Base-by-base conservation (phyloP, 2,113 vertebrate genomes). In the Crotophaga sulcirostris region DNA sequence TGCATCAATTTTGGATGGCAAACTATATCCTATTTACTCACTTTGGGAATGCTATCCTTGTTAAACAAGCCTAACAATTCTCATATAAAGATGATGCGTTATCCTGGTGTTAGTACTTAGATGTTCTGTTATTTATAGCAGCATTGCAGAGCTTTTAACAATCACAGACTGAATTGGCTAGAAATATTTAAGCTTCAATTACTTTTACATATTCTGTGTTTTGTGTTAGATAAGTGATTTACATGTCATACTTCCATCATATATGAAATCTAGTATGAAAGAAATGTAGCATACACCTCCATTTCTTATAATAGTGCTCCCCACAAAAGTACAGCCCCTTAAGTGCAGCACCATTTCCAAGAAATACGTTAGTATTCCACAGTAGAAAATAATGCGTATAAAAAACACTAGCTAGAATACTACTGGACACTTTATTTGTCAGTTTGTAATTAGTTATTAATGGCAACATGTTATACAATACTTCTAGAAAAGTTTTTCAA, bases 341-440 rank as follows among this genome's bases (percentile, higher is more conserved):
- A 74, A 86, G 54, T 34, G 42, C 34, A 75, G 49, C 14, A 78
- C 23, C 28, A 55, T 36, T 93, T 91, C 2, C 87, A 81, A 83
- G 18, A 78, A 11, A 17, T 34, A 49, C 13, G 24, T 2, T 13
- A 5, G 13, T 73, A 62, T 83, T 85, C 59, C 59, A 42, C 36
- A 73, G 31, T 2, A 84, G 59, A 45, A 80, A 93, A 90, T 33
- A 51, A 73, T 10, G 17, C 10, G n/a, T 55, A 81, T 34, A 36
- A 67, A 84, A 60, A 91, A 24, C 70, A 66, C 24, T 59, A 73
- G 38, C 45, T 64, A 38, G 12, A 60, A 83, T 55, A 45, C 54
- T 84, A 44, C 11, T 87, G 74, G 44, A 80, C 15, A 44, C 33
- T 95, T 94, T 96, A 97, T 97, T 97, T 75, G 6, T 72, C 33